Conservation (phyloP, 2,888 invertebrate genomes). For the Plebejus melissa region DNA sequence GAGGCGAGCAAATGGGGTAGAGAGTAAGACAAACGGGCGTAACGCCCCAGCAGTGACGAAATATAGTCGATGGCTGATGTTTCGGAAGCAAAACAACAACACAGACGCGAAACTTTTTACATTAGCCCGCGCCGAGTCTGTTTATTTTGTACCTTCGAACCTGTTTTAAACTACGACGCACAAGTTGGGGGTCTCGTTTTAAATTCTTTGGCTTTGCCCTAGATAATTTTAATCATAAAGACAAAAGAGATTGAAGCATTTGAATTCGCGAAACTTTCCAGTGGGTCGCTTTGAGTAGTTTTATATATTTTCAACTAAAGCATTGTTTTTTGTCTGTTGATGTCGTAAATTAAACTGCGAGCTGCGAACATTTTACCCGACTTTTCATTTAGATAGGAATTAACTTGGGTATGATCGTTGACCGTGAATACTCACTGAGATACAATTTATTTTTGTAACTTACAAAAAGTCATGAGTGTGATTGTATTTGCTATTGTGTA, state of each 20-base stretch:
- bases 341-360: conserved; percentile 8
- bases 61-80: conserved; percentile 55
- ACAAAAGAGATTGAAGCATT: conserved; percentile 59
- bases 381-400: not conserved
- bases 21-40: conserved; percentile 31
- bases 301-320: conserved; percentile 40
- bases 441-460: not conserved
- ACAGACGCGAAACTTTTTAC: conserved; percentile 65
- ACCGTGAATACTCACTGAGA: not conserved
- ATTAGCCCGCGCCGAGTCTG: conserved; percentile 62
- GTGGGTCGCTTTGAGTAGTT: conserved; percentile 53
- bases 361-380: not conserved
- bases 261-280: conserved; percentile 54
- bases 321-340: conserved; percentile 12
- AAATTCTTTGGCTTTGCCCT: conserved; percentile 55
- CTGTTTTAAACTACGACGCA: conserved; percentile 57
- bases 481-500: too few relatives aligned
- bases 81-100: conserved; percentile 59
- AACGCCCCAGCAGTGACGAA: conserved; percentile 41
- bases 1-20: conserved; percentile 35
- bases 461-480: not conserved
- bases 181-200: conserved; percentile 69
- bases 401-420: not conserved
- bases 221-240: conserved; percentile 70
- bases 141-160: conserved; percentile 66